phyloP scores from a whole-genome alignment of 2,113 vertebrate species.

The Rattus norvegicus region DNA sequence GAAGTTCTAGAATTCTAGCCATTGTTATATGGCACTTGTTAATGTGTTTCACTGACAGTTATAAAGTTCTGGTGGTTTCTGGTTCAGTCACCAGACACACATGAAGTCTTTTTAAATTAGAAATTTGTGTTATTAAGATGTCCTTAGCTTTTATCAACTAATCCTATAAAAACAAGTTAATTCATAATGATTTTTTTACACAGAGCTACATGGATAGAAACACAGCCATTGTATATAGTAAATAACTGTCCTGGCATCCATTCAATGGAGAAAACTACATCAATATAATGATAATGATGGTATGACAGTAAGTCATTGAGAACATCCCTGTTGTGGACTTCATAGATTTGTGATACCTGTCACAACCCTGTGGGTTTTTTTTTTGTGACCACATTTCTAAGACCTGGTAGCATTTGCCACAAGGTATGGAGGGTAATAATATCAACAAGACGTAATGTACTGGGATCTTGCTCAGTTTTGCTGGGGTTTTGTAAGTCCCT shows the following conservation, averaged over 20 bases:
- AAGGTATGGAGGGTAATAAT: neutral
- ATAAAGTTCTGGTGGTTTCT: neutral
- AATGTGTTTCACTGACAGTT: neutral
- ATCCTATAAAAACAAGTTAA: neutral
- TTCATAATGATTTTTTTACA: neutral
- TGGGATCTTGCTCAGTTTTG: neutral
- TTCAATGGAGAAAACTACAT: neutral
- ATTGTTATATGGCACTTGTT: neutral
- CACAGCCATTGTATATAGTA: neutral
- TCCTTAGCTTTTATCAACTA: neutral
- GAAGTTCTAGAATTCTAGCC: neutral
- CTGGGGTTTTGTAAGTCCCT: neutral
- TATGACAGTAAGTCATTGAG: neutral
- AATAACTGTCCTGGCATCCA: neutral
- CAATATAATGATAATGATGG: neutral
- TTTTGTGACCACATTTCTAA: neutral
- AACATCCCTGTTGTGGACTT: neutral
- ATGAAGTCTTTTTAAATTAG: neutral
- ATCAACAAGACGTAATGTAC: neutral
- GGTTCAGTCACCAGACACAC: neutral
- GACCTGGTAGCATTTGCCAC: neutral
- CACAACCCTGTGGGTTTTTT: neutral
- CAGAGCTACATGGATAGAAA: neutral
- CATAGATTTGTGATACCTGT: neutral
- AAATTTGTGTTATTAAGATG: slow-evolving; percentile 1